These are phyloP conservation scores for Hippoglossus hippoglossus DNA, from an alignment of 2,797 vertebrate genomes.

Conservation along the genomic window DNA sequence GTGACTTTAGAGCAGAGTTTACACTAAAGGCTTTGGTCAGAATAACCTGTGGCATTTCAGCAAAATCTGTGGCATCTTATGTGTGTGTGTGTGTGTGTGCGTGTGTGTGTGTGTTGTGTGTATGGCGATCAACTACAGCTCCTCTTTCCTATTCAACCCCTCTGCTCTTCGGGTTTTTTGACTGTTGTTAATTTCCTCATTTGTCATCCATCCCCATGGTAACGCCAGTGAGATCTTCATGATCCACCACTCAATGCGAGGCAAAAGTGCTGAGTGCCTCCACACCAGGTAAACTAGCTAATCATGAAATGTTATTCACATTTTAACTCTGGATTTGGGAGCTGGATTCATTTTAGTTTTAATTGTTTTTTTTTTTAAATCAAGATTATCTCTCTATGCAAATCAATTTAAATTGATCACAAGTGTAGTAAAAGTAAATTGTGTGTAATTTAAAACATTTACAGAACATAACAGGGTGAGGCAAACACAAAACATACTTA, in stretches of 20 bases:
- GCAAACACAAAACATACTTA: neutral
- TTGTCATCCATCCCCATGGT: conserved; percentile 92
- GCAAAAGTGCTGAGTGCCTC: conserved; percentile 98
- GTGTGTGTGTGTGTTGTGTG: conserved; percentile 15
- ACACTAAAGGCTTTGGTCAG: neutral
- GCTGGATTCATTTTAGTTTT: conserved; percentile 22
- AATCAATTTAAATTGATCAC: too few relatives aligned
- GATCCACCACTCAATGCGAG: conserved; percentile 97
- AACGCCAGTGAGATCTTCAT: conserved; percentile 98
- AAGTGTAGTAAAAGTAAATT: neutral
- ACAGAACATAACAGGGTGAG: neutral
- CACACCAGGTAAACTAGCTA: conserved; percentile 92
- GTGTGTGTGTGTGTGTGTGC: conserved; percentile 22
- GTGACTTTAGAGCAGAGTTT: conserved; percentile 17
- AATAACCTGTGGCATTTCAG: conserved; percentile 9
- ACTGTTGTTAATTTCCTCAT: conserved; percentile 88
- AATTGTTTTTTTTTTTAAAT: conserved; percentile 9
- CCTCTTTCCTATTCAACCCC: conserved; percentile 75
- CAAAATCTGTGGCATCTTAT: conserved; percentile 16
- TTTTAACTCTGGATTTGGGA: conserved; percentile 28
- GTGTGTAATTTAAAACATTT: neutral
- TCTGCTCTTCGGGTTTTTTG: conserved; percentile 77
- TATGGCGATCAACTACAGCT: conserved; percentile 19
- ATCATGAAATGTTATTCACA: conserved; percentile 36
- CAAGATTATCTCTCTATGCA: neutral